Evolutionary conservation across 2,113 vertebrate genomes (phyloP).

Genomic region (Lipophrys pholis): DNA sequence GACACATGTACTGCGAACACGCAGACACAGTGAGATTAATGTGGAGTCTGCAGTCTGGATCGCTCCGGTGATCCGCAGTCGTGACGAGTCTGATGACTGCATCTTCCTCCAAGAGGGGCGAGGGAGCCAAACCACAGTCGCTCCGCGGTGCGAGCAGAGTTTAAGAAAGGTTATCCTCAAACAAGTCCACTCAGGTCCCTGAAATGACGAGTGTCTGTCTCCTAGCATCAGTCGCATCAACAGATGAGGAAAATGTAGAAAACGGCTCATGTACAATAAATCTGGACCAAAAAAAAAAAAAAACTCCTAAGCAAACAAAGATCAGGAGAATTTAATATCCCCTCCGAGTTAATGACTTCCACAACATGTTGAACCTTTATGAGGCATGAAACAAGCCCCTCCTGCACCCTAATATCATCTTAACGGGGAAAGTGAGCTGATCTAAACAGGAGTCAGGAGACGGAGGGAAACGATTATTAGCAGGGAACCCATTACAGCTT

Average conservation of each 20-base stretch:
- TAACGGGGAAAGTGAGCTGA: slow-evolving; percentile 29
- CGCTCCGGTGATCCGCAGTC: slow-evolving; percentile 51
- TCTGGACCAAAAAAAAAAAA: not conserved
- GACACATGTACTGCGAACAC: not conserved
- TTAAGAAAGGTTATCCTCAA: slow-evolving; percentile 34
- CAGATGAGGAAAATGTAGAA: not conserved
- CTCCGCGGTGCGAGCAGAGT: slow-evolving; percentile 21
- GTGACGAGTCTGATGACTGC: slow-evolving; percentile 41
- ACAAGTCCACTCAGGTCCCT: slow-evolving; percentile 16
- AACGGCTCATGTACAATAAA: no score
- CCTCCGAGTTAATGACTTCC: slow-evolving; percentile 42
- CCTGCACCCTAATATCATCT: slow-evolving; percentile 1
- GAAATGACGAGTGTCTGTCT: slow-evolving; percentile 12
- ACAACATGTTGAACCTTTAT: slow-evolving; percentile 43
- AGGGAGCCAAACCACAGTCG: slow-evolving; percentile 57
- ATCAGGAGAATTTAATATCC: slow-evolving; percentile 10
- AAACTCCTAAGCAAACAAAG: not conserved
- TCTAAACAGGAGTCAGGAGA: slow-evolving; percentile 52
- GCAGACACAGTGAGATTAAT: slow-evolving; percentile 56
- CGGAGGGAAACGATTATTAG: slow-evolving; percentile 43
- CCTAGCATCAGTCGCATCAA: not conserved
- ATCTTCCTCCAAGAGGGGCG: slow-evolving; percentile 46
- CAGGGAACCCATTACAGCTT: slow-evolving; percentile 40
- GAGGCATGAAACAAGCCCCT: slow-evolving; percentile 35
- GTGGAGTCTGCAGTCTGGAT: slow-evolving; percentile 63